phyloP scores from a whole-genome alignment of 2,888 invertebrate species.

The Dynastes tityus region DNA sequence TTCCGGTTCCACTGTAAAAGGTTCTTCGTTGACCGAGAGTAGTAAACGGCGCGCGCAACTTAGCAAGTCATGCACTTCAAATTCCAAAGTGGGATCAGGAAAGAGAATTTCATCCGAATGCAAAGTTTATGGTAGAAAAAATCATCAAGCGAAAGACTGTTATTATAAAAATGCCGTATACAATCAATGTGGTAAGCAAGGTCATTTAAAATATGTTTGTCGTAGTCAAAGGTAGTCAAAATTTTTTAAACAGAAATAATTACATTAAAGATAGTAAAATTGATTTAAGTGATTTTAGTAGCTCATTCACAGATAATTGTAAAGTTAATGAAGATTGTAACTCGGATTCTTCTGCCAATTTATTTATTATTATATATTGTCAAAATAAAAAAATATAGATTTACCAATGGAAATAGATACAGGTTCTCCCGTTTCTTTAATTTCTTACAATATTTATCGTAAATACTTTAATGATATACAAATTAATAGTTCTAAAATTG shows the following conservation, averaged over 20 bases:
- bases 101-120: not conserved
- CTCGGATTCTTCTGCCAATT: slow-evolving; percentile 15
- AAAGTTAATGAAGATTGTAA: not conserved
- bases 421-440: too few relatives aligned
- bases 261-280: too few relatives aligned
- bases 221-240: not conserved
- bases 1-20: too few relatives aligned
- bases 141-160: slow-evolving; percentile 21
- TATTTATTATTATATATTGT: slow-evolving; percentile 1
- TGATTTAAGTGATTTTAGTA: too few relatives aligned
- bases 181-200: slow-evolving; percentile 33
- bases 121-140: slow-evolving; percentile 21
- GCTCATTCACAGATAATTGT: too few relatives aligned
- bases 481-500: not conserved
- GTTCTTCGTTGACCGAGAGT: too few relatives aligned
- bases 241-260: not conserved
- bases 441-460: too few relatives aligned
- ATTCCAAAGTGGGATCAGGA: too few relatives aligned
- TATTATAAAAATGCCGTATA: slow-evolving; percentile 36
- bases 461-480: too few relatives aligned
- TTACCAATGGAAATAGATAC: too few relatives aligned
- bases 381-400: not conserved
- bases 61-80: too few relatives aligned
- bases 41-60: too few relatives aligned
- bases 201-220: slow-evolving; percentile 34